Base-by-base conservation (phyloP, 1,140 invertebrate species). In the Sitophilus oryzae region DNA sequence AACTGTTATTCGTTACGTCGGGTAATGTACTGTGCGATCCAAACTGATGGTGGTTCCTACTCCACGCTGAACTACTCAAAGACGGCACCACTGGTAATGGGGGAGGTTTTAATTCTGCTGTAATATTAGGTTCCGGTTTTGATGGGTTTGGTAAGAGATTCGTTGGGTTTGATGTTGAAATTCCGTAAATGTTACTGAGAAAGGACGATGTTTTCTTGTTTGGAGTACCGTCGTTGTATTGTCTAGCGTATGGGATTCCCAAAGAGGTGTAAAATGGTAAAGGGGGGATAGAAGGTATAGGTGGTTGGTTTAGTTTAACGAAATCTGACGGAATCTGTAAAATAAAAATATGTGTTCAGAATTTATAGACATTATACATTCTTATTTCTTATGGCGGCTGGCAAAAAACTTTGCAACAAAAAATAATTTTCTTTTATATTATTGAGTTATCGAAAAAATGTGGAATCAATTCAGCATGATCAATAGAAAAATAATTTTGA, bases 21-120 rank as follows among this genome's bases (percentile, higher is more conserved):
- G 25, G 25, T 6, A 30, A 11, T 5, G 25, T 5, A 30, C 25
- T 30, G 11, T 30, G 25, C 5, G 25, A 30, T 11, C 25, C 25
- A n/a, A n/a, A n/a, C 5, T 11, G 11, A 5, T 30, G 5, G 5
- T 30, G 25, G 25, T 30, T 30, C 11, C 25, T 30, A 30, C 11
- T 30, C 25, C 25, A 30, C 5, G 11, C 11, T 30, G 25, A 30
- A 11, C 11, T 30, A 11, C 25, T 63, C 40, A 72, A 66, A 2
- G 65, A 56, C 15, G 64, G 70, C 30, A 23, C 30, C 1, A 45
- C 22, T 10, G 66, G 50, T 46, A 71, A 64, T 1, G 71, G 68
- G 0, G 73, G 70, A 6, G 71, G 65, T n/a, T n/a, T n/a, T n/a
- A n/a, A n/a, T n/a, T n/a, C n/a, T n/a, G n/a, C n/a, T n/a, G n/a